Percentiles rank a stretch among this genome's conserved stretches.
Evolutionary conservation across 2,888 invertebrate species (phyloP).

Genomic region (Biston betularia): DNA sequence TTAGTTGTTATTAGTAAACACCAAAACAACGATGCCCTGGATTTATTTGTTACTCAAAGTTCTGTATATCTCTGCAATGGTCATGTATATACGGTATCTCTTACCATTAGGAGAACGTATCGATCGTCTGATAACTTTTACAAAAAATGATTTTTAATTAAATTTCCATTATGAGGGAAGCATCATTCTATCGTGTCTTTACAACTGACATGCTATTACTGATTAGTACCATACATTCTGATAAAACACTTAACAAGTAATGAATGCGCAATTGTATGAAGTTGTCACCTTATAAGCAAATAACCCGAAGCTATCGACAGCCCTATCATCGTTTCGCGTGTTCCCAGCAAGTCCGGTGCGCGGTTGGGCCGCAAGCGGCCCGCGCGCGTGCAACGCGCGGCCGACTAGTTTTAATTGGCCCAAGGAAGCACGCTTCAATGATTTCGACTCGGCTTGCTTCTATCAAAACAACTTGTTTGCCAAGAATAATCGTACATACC

Average conservation of each 20-base stretch:
- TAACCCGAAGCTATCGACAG: conserved; percentile 16
- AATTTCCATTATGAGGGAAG: not conserved
- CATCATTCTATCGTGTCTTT: not conserved
- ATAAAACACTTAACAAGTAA: no score
- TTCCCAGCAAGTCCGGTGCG: conserved; percentile 18
- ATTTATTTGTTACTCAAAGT: no score
- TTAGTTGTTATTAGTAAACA: no score
- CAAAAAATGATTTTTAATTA: no score
- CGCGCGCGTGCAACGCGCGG: conserved; percentile 32
- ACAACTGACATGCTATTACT: no score
- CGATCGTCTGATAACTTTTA: no score
- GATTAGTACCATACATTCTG: not conserved
- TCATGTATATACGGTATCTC: no score
- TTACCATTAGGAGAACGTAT: no score
- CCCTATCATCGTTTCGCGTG: conserved; percentile 3
- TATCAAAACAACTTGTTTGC: conserved; percentile 50
- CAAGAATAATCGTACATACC: conserved; percentile 46
- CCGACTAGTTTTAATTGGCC: conserved; percentile 72
- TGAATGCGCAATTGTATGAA: not conserved
- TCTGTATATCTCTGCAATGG: no score
- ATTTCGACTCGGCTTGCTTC: conserved; percentile 54
- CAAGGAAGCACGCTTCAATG: conserved; percentile 77
- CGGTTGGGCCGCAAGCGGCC: conserved; percentile 24
- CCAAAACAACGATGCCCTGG: no score
- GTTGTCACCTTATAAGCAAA: conserved; percentile 9